These are phyloP conservation scores for Vespertilio murinus DNA, from an alignment of 2,797 vertebrate genomes.

Conservation along the genomic window DNA sequence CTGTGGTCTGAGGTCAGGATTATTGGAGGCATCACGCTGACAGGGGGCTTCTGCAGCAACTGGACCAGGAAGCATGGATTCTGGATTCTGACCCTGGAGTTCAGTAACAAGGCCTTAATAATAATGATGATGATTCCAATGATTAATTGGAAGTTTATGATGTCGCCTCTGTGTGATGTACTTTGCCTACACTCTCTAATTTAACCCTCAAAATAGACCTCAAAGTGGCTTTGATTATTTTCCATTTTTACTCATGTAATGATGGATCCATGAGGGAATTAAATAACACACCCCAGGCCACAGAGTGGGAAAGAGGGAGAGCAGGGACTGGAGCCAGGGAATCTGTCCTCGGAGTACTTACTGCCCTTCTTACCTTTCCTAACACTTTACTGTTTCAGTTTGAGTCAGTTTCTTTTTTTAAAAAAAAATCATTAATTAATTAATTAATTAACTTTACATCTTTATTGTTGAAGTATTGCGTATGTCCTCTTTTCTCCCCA, in stretches of 20 bases:
- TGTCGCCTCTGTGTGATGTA: neutral
- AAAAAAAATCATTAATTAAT: too few relatives aligned
- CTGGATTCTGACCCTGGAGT: neutral
- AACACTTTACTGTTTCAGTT: neutral
- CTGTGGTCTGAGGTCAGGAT: neutral
- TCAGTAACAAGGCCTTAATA: neutral
- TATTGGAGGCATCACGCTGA: neutral
- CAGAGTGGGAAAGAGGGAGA: neutral
- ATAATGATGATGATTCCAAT: neutral
- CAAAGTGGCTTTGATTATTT: neutral
- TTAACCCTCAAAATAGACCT: neutral
- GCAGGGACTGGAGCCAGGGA: neutral
- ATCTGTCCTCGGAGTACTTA: neutral
- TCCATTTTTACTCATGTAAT: neutral
- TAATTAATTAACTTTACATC: too few relatives aligned
- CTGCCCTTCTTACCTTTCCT: neutral
- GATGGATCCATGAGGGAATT: neutral
- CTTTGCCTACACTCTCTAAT: neutral
- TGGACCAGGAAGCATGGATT: neutral
- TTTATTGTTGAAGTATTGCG: too few relatives aligned
- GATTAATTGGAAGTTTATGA: accelerated
- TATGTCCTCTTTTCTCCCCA: too few relatives aligned
- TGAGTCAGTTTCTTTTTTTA: neutral
- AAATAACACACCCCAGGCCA: neutral
- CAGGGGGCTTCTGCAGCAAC: neutral